A percentile compares a stretch with the other conserved stretches of the same genome.
These are phyloP conservation scores for Zygogramma bicolorata DNA, from an alignment of 2,888 invertebrate species.

Conservation along the genomic window DNA sequence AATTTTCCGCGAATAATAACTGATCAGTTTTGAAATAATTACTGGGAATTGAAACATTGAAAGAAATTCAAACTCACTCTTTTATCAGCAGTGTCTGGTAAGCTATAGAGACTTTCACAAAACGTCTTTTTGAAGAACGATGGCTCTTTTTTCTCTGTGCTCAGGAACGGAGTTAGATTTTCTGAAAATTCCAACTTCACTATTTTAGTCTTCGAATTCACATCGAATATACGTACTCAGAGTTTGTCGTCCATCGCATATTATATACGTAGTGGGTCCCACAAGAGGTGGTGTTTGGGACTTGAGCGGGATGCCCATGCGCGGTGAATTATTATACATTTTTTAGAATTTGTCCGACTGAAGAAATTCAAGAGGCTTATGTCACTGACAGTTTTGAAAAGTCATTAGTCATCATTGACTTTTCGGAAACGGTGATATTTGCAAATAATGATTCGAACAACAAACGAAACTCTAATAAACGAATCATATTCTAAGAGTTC, in stretches of 20 bases:
- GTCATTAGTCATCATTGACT: not conserved
- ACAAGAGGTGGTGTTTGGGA: slow-evolving; percentile 27
- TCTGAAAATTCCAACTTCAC: slow-evolving; percentile 23
- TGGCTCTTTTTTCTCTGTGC: slow-evolving; percentile 28
- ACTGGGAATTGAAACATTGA: not conserved
- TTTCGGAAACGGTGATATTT: not conserved
- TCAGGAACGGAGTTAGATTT: slow-evolving; percentile 45
- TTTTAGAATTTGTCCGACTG: not conserved
- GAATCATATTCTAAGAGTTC: too few species aligned
- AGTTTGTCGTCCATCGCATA: slow-evolving; percentile 22
- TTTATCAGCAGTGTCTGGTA: slow-evolving; percentile 22
- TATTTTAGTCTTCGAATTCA: not conserved
- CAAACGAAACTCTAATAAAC: too few species aligned
- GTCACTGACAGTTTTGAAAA: not conserved
- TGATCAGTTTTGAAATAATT: too few species aligned
- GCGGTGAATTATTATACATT: slow-evolving; percentile 33
- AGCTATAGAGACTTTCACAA: slow-evolving; percentile 28
- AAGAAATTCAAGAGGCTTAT: not conserved
- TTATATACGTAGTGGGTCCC: slow-evolving; percentile 36
- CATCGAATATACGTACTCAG: slow-evolving; percentile 14
- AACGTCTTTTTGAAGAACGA: slow-evolving; percentile 23
- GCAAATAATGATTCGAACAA: not conserved
- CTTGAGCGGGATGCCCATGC: slow-evolving; percentile 22
- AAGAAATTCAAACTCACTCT: slow-evolving; percentile 13
- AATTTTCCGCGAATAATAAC: too few species aligned